These are phyloP conservation scores for Rhagologus leucostigma DNA, from an alignment of 2,113 vertebrate species.

Conservation along the genomic window DNA sequence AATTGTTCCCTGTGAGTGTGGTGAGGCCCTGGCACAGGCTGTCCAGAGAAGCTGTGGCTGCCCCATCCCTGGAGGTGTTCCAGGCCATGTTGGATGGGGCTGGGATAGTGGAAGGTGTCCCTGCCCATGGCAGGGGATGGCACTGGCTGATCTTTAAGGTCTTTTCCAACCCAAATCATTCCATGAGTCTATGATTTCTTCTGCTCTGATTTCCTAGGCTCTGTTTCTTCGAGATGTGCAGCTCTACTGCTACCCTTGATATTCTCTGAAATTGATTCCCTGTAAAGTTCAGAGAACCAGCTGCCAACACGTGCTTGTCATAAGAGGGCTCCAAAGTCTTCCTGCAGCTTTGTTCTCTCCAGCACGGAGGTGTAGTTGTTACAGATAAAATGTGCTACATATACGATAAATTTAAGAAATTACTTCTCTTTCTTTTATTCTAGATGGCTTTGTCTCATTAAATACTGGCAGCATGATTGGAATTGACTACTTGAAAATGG, in stretches of 20 bases:
- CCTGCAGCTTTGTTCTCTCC: not conserved
- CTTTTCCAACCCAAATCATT: not conserved
- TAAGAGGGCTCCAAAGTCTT: not conserved
- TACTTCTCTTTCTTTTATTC: not conserved
- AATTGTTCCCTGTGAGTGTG: not conserved
- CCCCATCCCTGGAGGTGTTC: fast-evolving
- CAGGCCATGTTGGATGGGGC: fast-evolving
- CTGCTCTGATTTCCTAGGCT: not conserved
- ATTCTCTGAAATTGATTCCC: not conserved
- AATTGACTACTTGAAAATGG: not conserved
- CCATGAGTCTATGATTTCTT: not conserved
- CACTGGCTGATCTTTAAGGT: fast-evolving
- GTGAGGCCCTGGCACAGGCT: not conserved
- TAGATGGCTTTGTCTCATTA: not conserved
- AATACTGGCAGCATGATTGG: not conserved
- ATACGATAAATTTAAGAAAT: not conserved
- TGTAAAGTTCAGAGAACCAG: not conserved
- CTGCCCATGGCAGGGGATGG: not conserved
- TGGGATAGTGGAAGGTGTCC: not conserved
- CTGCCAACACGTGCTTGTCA: not conserved
- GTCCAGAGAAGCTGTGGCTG: not conserved
- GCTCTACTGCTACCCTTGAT: not conserved
- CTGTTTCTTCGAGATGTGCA: not conserved
- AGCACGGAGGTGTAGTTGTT: not conserved
- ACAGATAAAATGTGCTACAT: not conserved